A percentile compares a stretch with the other conserved stretches of the same genome.
phyloP scores from a whole-genome alignment of 2,797 vertebrate genomes.

The Remorina albescens region DNA sequence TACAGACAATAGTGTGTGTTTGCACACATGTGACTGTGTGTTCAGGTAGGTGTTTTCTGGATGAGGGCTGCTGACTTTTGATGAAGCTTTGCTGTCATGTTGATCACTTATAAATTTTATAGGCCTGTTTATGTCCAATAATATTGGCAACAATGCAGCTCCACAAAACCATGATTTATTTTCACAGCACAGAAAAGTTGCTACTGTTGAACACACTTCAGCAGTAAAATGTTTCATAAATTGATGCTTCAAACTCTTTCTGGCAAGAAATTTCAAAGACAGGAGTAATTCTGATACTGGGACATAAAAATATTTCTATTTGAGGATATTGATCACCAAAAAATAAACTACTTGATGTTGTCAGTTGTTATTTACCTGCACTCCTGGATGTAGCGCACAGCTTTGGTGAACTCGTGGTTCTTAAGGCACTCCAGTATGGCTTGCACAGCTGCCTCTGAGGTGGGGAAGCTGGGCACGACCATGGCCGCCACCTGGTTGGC shows the following conservation, averaged over 20 bases:
- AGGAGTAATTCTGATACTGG: not conserved
- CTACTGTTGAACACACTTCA: not conserved
- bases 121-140: not conserved
- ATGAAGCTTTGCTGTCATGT: no score
- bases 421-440: conserved; percentile 96
- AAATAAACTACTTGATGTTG: not conserved
- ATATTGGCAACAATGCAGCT: not conserved
- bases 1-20: not conserved
- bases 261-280: not conserved
- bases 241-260: no score
- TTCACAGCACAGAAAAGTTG: not conserved
- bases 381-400: conserved; percentile 93
- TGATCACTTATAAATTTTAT: not conserved
- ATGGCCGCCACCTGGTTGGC: conserved; percentile 71
- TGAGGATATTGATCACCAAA: not conserved
- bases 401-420: conserved; percentile 93
- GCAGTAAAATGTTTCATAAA: no score
- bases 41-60: no score
- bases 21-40: not conserved
- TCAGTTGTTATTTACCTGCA: conserved; percentile 88
- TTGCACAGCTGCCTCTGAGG: conserved; percentile 95
- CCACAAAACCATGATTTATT: not conserved
- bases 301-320: not conserved
- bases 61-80: no score
- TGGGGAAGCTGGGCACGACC: conserved; percentile 89